Evolutionary conservation across 1,140 invertebrate genomes (phyloP).

Genomic region (Acromyrmex heyeri): DNA sequence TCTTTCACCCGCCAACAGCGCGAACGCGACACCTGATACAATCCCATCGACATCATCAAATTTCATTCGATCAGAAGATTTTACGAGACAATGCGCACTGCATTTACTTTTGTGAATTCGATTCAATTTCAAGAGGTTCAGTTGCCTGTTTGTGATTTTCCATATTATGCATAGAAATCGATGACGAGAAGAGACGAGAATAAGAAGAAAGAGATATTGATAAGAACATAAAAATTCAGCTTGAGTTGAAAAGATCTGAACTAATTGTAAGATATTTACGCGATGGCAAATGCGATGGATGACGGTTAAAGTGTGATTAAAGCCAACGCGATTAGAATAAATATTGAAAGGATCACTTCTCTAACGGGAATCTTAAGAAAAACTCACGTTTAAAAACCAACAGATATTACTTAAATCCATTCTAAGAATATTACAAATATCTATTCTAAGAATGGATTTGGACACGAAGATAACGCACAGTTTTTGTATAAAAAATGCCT

Average conservation of each 20-base stretch:
- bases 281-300: constrained; percentile 1
- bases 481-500: no score
- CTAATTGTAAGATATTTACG: background rate
- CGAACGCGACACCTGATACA: constrained; percentile 51
- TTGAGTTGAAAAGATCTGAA: background rate
- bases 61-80: constrained; percentile 52
- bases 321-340: background rate
- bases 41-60: constrained; percentile 38
- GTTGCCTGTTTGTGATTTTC: background rate
- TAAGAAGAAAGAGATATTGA: background rate
- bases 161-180: background rate
- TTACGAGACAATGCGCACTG: constrained; percentile 10
- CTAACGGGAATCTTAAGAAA: constrained; percentile 1
- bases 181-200: background rate
- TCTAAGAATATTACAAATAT: no score
- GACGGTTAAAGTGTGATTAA: background rate
- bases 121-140: constrained; percentile 3
- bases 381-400: background rate
- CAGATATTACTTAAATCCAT: background rate
- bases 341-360: background rate
- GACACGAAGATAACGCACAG: no score
- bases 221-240: background rate
- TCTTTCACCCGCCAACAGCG: background rate
- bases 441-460: no score
- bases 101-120: background rate